Evolutionary conservation across 2,797 vertebrate species (phyloP).

Genomic region (Zonotrichia albicollis): DNA sequence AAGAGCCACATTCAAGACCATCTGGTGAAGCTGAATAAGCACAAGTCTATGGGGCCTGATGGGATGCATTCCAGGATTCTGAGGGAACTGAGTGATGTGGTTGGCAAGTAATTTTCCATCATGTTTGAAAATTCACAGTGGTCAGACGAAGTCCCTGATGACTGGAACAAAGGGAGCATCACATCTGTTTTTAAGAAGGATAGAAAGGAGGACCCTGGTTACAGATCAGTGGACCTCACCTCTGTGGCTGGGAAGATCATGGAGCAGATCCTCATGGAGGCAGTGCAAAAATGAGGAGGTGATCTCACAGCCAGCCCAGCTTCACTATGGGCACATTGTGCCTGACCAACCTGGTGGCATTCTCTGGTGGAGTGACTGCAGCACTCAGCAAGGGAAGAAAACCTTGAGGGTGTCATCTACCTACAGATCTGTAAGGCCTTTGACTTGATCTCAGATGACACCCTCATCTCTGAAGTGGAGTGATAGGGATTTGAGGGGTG

Average conservation of each 20-base stretch:
- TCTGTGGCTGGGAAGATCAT: neutral
- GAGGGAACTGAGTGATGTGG: neutral
- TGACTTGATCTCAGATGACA: neutral
- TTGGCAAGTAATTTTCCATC: neutral
- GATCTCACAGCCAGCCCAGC: neutral
- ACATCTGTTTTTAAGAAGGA: neutral
- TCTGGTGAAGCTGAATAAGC: neutral
- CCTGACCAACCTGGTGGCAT: neutral
- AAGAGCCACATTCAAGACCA: neutral
- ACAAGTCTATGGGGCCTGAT: neutral
- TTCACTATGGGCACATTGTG: neutral
- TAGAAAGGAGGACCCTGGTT: neutral
- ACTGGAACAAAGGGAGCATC: neutral
- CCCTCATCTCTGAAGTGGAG: neutral
- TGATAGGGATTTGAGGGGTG: neutral
- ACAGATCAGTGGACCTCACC: neutral
- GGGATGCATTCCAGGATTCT: neutral
- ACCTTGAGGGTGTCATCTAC: fast-evolving
- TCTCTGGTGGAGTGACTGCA: neutral
- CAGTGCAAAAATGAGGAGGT: fast-evolving
- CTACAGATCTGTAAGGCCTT: neutral
- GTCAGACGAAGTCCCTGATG: neutral
- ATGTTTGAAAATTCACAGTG: neutral
- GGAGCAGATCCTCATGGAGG: neutral
- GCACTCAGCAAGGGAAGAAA: neutral